phyloP scores from a whole-genome alignment of 2,888 invertebrate genomes.

The Nephrotoma appendiculata region DNA sequence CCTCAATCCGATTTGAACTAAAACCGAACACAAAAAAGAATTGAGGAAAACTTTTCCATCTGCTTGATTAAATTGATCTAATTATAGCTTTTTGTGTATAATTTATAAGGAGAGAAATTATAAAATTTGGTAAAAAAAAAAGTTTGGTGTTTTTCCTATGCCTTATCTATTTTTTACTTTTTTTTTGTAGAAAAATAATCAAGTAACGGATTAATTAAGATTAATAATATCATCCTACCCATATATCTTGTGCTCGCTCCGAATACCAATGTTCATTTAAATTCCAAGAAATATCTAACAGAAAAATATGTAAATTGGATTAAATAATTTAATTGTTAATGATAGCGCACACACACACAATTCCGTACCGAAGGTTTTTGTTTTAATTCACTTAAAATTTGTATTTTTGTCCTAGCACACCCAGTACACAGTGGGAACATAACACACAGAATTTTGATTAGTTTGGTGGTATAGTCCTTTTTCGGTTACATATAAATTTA shows the following conservation, averaged over 20 bases:
- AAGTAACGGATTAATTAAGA: background rate
- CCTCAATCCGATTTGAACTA: background rate
- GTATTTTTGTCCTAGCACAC: background rate
- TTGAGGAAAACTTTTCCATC: background rate
- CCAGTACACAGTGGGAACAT: background rate
- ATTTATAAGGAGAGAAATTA: background rate
- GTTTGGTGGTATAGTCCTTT: background rate
- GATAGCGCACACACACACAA: background rate
- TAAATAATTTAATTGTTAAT: background rate
- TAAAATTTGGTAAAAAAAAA: background rate
- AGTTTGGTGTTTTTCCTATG: background rate
- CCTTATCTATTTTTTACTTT: background rate
- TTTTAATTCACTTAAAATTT: background rate
- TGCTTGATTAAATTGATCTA: background rate
- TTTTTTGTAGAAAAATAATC: background rate
- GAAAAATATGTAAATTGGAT: background rate
- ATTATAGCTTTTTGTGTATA: background rate
- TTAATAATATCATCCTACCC: background rate
- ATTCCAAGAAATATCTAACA: background rate
- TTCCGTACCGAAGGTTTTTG: background rate
- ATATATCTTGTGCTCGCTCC: background rate
- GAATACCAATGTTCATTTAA: background rate
- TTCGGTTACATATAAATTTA: background rate
- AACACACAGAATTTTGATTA: background rate
- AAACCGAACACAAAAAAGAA: background rate